Evolutionary conservation across 2,797 vertebrate genomes (phyloP).

Genomic region (Darevskia mixta): DNA sequence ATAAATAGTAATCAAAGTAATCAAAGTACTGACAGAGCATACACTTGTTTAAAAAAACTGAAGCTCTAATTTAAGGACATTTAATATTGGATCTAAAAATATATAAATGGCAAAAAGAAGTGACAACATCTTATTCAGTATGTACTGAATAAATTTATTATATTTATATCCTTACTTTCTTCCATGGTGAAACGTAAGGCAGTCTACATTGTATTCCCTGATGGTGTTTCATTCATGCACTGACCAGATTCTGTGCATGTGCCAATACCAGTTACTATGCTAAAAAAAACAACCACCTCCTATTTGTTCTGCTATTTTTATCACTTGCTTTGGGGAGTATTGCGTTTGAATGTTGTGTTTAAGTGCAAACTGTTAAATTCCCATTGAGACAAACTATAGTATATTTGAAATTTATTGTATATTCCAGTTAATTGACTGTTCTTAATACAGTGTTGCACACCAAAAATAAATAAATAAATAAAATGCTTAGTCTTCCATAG

Average conservation of each 20-base stretch:
- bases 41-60: neutral
- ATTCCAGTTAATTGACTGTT: neutral
- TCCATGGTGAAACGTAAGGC: neutral
- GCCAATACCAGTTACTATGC: neutral
- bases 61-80: neutral
- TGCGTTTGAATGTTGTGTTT: neutral
- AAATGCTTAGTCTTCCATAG: neutral
- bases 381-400: neutral
- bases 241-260: neutral
- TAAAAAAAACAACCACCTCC: neutral
- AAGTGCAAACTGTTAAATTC: neutral
- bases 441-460: too few species aligned
- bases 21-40: neutral
- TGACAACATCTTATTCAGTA: neutral
- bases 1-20: neutral
- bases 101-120: neutral
- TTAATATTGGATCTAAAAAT: neutral
- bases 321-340: neutral
- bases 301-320: neutral
- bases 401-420: neutral
- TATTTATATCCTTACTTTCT: neutral
- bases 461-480: neutral
- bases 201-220: neutral
- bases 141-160: neutral
- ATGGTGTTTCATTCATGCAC: neutral